Conservation (phyloP, 2,797 vertebrate species). For the Psittacula echo region DNA sequence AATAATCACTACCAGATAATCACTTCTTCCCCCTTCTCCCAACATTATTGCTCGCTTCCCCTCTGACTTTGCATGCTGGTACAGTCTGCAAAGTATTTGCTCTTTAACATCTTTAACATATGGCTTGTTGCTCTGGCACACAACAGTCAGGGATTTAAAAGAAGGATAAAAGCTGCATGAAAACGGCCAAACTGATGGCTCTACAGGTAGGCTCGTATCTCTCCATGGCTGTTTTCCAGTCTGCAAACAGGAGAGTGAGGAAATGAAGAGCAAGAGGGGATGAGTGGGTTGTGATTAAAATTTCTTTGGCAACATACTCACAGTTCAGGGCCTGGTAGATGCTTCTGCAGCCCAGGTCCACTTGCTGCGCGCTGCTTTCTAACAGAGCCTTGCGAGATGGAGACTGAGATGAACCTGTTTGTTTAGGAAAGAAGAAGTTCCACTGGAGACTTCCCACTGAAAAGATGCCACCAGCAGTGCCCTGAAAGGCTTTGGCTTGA, state of each 20-base stretch:
- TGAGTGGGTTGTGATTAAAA: not conserved
- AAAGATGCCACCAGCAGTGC: not conserved
- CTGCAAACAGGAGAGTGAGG: not conserved
- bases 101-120: slow-evolving; percentile 18
- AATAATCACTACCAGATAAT: slow-evolving; percentile 61
- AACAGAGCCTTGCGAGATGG: not conserved
- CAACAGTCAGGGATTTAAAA: not conserved
- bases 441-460: not conserved
- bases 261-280: not conserved
- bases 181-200: not conserved
- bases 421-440: not conserved
- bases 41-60: slow-evolving; percentile 6
- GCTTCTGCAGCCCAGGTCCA: not conserved
- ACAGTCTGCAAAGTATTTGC: not conserved
- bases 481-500: not conserved
- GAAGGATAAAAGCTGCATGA: not conserved
- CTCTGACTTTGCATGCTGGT: slow-evolving; percentile 32
- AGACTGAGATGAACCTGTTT: not conserved
- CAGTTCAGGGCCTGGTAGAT: not conserved
- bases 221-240: not conserved
- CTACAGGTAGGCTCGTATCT: not conserved
- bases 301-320: fast-evolving
- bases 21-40: slow-evolving; percentile 69
- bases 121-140: not conserved
- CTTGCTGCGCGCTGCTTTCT: not conserved